Evolutionary conservation across 2,888 invertebrate species (phyloP), one percentile per base, ranked within the genome.

Genomic region (Eustalomyia histrio): DNA sequence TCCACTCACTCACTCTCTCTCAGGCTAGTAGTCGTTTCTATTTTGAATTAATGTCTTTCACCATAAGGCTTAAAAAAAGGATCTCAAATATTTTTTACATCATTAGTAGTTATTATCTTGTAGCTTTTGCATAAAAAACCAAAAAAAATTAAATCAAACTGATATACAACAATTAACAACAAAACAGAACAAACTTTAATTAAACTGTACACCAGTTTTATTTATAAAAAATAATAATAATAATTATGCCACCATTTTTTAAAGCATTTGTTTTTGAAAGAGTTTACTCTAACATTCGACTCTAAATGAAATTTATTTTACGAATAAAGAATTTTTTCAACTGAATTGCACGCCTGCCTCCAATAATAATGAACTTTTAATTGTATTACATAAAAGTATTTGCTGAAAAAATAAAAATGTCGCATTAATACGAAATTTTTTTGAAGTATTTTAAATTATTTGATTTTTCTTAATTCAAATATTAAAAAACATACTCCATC

Each of bases 11-110:
- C 50, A 79, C 73, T 72, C 43, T 72, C 71, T 78, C 81, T 81
- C 78, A 81, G 81, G 81, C 76, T 74, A 71, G 65, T 81, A 67
- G 74, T 71, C 71, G 74, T 81, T 81, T 78, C 57, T 71, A 67
- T 67, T 73, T 78, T 58, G 39, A 69, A 76, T 57, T 7, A 39
- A 57, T 63, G 67, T 52, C 73, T 69, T 58, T 69, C 55, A 63
- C 55, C 71, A 61, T 53, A 81, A 67, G 61, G 74, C 69, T 76
- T 75, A 68, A 61, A 53, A 53, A 76, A 76, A 58, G 16, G 81
- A 81, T 81, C 81, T 81, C 81, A 78, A 74, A 65, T 78, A 71
- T 78, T 78, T 47, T 81, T 78, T 75, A 81, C 71, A 78, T 63
- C 53, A 71, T 75, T 53, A 68, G 43, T 64, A 73, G 17, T 79